Conservation (phyloP, 2,888 invertebrate genomes). For the Acanthosepion pharaonis region DNA sequence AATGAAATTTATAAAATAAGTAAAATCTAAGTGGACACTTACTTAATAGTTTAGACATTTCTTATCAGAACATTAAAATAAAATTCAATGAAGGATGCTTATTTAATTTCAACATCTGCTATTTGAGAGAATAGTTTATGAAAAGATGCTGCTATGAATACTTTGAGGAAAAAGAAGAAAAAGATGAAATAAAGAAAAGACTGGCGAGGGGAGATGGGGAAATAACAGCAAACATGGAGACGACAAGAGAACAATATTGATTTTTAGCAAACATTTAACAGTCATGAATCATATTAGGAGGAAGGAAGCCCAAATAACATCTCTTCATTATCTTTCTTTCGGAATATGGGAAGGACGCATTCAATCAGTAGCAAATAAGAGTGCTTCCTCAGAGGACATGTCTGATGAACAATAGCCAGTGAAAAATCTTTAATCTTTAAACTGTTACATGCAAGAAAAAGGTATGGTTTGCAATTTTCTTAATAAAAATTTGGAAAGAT, state of each 20-base stretch:
- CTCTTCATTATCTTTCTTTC: conserved; percentile 16
- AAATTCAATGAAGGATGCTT: conserved; percentile 6
- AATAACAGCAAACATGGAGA: neutral
- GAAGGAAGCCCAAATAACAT: conserved; percentile 33
- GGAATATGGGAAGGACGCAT: neutral
- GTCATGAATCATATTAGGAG: conserved; percentile 25
- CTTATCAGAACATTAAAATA: neutral
- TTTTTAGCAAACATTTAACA: conserved; percentile 33
- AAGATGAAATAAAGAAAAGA: too few relatives aligned
- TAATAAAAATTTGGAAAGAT: neutral
- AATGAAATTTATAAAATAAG: neutral
- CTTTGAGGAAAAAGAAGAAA: neutral
- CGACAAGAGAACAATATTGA: conserved; percentile 9
- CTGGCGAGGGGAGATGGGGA: neutral
- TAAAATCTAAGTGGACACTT: conserved; percentile 18
- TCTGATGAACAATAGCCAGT: neutral
- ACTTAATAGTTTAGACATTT: neutral
- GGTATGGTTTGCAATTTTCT: neutral
- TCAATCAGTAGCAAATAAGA: neutral
- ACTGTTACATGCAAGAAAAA: neutral
- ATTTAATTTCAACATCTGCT: conserved; percentile 33
- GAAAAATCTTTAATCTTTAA: neutral
- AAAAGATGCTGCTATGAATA: neutral
- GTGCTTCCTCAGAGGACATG: neutral
- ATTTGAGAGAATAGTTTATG: neutral